phyloP scores from a whole-genome alignment of 1,140 invertebrate genomes.

The Proctacanthus coquilletti region DNA sequence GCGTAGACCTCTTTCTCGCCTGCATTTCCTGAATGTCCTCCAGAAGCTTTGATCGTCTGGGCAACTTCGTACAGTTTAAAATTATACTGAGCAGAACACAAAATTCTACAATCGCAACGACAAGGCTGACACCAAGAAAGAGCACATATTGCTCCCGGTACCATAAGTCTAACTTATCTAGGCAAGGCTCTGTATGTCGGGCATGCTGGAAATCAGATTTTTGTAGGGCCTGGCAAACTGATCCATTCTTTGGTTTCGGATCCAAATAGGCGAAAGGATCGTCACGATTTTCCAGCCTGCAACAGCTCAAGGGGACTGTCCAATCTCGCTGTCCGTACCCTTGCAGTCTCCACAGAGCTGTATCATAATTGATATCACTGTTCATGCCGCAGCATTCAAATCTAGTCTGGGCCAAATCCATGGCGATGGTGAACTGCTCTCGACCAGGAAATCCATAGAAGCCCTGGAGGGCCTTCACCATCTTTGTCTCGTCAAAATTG shows the following conservation, averaged over 20 bases:
- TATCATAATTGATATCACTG: conserved; percentile 62
- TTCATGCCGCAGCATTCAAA: conserved; percentile 73
- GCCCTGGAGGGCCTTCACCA: conserved; percentile 52
- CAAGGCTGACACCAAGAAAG: conserved; percentile 46
- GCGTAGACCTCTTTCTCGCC: no score
- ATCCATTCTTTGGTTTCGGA: conserved; percentile 53
- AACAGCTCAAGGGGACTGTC: conserved; percentile 63
- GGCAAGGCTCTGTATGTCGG: conserved; percentile 50
- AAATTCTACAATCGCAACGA: conserved; percentile 51
- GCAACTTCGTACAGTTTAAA: conserved; percentile 44
- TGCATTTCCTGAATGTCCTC: neutral
- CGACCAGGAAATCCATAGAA: conserved; percentile 58
- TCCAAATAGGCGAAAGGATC: conserved; percentile 50
- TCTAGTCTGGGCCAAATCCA: conserved; percentile 60
- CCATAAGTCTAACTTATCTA: conserved; percentile 55
- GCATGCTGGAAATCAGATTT: conserved; percentile 41
- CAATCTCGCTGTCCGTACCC: conserved; percentile 51
- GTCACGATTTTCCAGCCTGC: conserved; percentile 45
- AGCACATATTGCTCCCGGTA: conserved; percentile 57
- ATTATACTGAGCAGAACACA: conserved; percentile 49
- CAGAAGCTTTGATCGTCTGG: conserved; percentile 15
- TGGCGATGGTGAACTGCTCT: conserved; percentile 56
- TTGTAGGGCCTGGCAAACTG: conserved; percentile 51
- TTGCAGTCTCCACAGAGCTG: conserved; percentile 63
- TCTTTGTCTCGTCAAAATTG: conserved; percentile 43